A percentile compares a stretch with the other conserved stretches of the same genome.
These are phyloP conservation scores for Armadillidium nasatum DNA, from an alignment of 1,140 invertebrate genomes.

Conservation along the genomic window DNA sequence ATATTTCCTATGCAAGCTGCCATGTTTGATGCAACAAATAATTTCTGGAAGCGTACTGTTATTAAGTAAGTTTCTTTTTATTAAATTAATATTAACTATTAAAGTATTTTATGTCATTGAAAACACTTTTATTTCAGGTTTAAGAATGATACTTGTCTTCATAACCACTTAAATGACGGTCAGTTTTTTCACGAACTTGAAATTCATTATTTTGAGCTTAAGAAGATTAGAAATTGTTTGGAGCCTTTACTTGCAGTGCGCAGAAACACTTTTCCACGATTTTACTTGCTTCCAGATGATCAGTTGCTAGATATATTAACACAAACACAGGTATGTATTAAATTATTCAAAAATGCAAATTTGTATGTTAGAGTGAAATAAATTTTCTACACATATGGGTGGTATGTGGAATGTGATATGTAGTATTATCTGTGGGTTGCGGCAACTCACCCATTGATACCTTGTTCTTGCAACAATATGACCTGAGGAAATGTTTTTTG, in stretches of 20 bases:
- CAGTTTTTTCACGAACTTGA: slow-evolving; percentile 37
- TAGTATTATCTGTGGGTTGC: no score
- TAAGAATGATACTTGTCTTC: slow-evolving; percentile 22
- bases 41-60: not conserved
- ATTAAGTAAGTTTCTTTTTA: not conserved
- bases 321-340: slow-evolving; percentile 29
- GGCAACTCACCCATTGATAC: no score
- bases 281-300: slow-evolving; percentile 35
- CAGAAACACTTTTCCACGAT: slow-evolving; percentile 39
- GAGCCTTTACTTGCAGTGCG: slow-evolving; percentile 34
- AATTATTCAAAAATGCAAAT: no score
- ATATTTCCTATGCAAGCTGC: not conserved
- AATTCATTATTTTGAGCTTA: slow-evolving; percentile 28
- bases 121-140: slow-evolving; percentile 22
- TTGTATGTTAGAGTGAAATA: no score
- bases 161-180: slow-evolving; percentile 33
- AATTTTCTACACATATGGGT: no score
- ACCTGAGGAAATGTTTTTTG: no score
- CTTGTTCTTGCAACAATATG: no score
- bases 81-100: no score
- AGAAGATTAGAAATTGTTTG: slow-evolving; percentile 29
- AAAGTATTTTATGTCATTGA: no score
- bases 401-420: no score
- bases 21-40: not conserved
- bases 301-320: slow-evolving; percentile 37